These are phyloP conservation scores for Chalcosyrphus nemorum DNA, from an alignment of 2,888 invertebrate species.

Conservation along the genomic window DNA sequence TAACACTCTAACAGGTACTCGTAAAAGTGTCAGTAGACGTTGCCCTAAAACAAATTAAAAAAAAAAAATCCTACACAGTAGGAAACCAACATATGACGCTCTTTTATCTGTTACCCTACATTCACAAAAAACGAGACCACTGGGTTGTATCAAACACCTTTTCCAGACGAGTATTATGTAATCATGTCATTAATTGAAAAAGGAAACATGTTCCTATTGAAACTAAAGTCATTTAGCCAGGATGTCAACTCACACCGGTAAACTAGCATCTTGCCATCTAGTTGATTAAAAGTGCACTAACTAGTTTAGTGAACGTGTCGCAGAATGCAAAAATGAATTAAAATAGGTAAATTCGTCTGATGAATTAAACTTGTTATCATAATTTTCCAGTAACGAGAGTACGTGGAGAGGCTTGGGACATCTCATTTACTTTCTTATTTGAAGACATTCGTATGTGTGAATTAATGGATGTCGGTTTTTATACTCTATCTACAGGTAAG, in stretches of 20 bases:
- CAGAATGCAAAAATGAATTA: not conserved
- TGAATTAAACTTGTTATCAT: not conserved
- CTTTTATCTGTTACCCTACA: not conserved
- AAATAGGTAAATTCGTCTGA: not conserved
- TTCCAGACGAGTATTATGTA: conserved; percentile 2
- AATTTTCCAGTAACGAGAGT: not conserved
- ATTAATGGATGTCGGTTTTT: not conserved
- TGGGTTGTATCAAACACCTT: conserved; percentile 3
- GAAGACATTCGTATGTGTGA: not conserved
- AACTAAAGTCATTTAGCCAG: conserved; percentile 30
- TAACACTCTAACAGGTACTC: not conserved
- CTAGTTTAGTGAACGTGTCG: not conserved
- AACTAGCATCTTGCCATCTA: not conserved
- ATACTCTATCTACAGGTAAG: not conserved
- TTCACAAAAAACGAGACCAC: not conserved
- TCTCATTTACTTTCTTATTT: not conserved
- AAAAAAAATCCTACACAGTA: not conserved
- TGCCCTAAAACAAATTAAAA: not conserved
- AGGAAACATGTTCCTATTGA: conserved; percentile 17
- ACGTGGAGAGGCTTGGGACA: not conserved
- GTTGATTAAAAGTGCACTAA: not conserved
- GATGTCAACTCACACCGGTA: conserved; percentile 16
- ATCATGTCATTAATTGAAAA: conserved; percentile 15
- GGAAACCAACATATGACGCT: not conserved
- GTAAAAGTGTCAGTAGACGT: not conserved